Evolutionary conservation across 2,888 invertebrate species (phyloP), one percentile per base, ranked within the genome.

Genomic region (Zhengitettix transpicula): DNA sequence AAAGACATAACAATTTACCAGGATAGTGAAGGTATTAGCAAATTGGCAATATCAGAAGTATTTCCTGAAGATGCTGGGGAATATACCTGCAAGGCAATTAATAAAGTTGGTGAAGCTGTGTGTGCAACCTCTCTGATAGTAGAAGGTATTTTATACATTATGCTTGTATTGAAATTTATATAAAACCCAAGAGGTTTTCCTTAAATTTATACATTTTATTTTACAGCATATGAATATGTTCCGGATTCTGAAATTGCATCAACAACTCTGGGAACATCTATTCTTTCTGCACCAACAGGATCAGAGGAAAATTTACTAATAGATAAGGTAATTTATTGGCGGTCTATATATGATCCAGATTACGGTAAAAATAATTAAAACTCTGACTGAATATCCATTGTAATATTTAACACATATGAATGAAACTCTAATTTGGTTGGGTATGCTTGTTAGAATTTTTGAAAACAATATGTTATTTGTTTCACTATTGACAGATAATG

Each of bases 41-140:
- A 84, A 70, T 76, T 95, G 65, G 81, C 83, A 64, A 88, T 94
- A 66, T 81, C 82, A 64, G 91, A 93, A 80, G 91, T 90, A 58
- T 90, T 90, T 69, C 89, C 90, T 14, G 94, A 94, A 79, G 89
- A 93, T 78, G 83, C 87, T 68, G 94, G 94, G 61, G 83, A 81
- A 71, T 95, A 95, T 72, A 82, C 81, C 62, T 93, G 93, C 72
- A 79, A 80, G 68, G 94, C 92, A 57, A 77, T 79, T 58, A 95
- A 94, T 75, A 81, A 84, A 68, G 81, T 85, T 67, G 97, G 97
- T 66, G 84, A 84, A 78, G 87, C 84, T 68, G 78, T 82, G 70
- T 88, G 87, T 69, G 82, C 84, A 71, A 81, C 89, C 69, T 78
- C 82, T 65, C 81, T 93, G 63, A 77, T 83, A 68, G 87, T 93